A percentile compares a stretch with the other conserved stretches of the same genome.
Conservation (phyloP, 2,113 vertebrate species). For the Nyctereutes procyonoides region DNA sequence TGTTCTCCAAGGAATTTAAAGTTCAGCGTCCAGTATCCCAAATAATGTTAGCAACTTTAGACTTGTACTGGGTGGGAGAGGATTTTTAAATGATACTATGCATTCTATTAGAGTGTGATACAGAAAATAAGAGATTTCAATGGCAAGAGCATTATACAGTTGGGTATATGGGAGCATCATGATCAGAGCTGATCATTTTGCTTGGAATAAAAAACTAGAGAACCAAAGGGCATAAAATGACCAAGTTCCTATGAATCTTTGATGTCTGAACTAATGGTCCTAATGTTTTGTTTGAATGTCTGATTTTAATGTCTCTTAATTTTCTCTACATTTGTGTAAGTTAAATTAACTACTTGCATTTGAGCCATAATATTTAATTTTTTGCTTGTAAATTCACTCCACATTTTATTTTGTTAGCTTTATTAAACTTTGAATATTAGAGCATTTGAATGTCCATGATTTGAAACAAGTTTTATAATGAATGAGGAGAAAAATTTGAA, state of each 20-base stretch:
- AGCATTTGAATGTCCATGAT: background rate
- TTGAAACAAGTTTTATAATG: background rate
- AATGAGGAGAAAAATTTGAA: background rate
- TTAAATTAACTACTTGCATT: background rate
- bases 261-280: background rate
- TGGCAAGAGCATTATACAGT: background rate
- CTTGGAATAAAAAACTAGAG: background rate
- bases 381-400: background rate
- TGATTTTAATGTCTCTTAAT: background rate
- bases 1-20: background rate
- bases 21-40: background rate
- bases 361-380: background rate
- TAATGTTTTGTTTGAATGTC: background rate
- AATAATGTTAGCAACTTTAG: background rate
- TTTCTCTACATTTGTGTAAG: background rate
- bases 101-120: background rate
- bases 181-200: background rate
- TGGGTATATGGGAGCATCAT: background rate
- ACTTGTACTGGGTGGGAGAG: background rate
- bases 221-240: background rate
- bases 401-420: background rate
- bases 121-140: background rate
- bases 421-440: background rate
- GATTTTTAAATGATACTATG: background rate
- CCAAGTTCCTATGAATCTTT: background rate